Evolutionary conservation across 92 coral and sea anemone genomes (phyloP).

Genomic region (Porites cylindrica): DNA sequence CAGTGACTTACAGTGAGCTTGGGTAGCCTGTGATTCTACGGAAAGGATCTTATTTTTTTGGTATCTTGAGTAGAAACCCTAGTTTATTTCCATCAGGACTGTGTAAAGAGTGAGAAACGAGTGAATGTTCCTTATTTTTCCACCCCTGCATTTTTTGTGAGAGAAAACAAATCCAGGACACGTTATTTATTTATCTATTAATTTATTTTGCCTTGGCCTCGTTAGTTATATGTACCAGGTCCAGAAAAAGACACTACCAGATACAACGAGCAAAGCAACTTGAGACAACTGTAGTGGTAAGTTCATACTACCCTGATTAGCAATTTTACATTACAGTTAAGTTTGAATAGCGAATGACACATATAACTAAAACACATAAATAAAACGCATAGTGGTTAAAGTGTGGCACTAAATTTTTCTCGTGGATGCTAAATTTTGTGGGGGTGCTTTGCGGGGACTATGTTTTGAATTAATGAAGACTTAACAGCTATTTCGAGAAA

Average conservation of each 20-base stretch:
- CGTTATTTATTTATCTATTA: background rate
- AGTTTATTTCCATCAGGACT: too few relatives aligned
- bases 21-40: too few relatives aligned
- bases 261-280: background rate
- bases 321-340: background rate
- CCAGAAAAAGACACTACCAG: too few relatives aligned
- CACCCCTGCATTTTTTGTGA: background rate
- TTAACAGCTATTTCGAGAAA: too few relatives aligned
- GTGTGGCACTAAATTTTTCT: background rate
- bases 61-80: too few relatives aligned
- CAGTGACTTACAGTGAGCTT: too few relatives aligned
- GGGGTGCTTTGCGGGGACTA: constrained; percentile 5
- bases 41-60: too few relatives aligned
- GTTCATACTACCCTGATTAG: background rate
- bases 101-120: too few relatives aligned
- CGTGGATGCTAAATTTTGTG: background rate
- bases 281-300: background rate
- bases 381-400: background rate
- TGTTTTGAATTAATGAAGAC: too few relatives aligned
- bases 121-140: background rate
- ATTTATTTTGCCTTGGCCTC: too few relatives aligned
- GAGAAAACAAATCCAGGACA: background rate
- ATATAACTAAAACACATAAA: background rate
- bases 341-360: background rate
- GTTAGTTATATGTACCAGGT: too few relatives aligned